Evolutionary conservation across 37 sponge, comb jelly and placozoan species (phyloP), one percentile per base, ranked within the genome.

Genomic region (Tethya wilhelma): DNA sequence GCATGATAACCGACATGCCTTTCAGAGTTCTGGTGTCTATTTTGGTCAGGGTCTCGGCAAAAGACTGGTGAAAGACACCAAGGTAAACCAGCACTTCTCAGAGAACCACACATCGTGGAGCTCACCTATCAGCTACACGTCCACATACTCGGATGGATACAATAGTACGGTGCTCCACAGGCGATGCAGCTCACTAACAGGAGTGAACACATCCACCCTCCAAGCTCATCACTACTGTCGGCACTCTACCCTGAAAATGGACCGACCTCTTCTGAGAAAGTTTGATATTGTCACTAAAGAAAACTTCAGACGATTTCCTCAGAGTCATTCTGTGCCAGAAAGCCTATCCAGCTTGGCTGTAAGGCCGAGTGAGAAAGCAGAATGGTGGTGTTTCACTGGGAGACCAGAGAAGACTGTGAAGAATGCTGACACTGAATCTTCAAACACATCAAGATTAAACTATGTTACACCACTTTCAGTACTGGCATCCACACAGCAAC

Each of bases 1-100:
- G 39, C 94, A 90, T 67, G 94, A 93, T 56, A 93, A 93, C 37
- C 81, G 87, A 23, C 94, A 93, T 59, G 56, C 79, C 28, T 66
- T 83, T 2, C 73, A 86, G 65, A 42, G 67, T 30, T 39, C 63
- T 43, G 90, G 94, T 30, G 80, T 41, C 1, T 86, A 93, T 60
- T 78, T 93, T 41, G 94, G 87, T 20, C 77, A 78, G 79, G 79
- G 87, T 0, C 56, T 83, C 6, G 92, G 92, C 19, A 91, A 72
- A 69, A 86, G 59, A 37, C 82, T 42, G 44, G 62, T 65, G 23
- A 31, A 25, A 29, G 80, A 44, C 38, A 22, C 32, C 0, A 9
- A 46, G 33, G 36, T 57, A 20, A 89, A 84, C 28, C 91, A 91
- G 58, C 91, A 91, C 53, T 38, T 49, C 34, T 86, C 91, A 0